These are phyloP conservation scores for Lophius piscatorius DNA, from an alignment of 2,113 vertebrate species.

Conservation along the genomic window DNA sequence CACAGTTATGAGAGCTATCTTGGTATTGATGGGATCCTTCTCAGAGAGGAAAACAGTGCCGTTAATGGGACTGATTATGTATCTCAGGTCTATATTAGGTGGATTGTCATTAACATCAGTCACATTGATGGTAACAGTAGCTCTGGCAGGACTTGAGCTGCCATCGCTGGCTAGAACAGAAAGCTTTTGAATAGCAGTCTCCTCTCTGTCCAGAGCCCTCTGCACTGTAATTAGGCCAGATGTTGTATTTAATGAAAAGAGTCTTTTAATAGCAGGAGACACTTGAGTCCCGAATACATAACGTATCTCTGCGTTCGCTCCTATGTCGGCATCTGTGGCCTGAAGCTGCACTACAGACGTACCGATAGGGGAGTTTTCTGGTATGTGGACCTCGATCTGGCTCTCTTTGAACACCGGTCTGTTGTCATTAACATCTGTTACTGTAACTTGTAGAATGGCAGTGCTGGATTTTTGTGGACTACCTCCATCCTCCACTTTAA, in stretches of 20 bases:
- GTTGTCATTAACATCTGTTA: slow-evolving; percentile 99
- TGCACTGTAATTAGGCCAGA: slow-evolving; percentile 96
- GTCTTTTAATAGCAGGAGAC: slow-evolving; percentile 91
- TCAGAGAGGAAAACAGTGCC: slow-evolving; percentile 98
- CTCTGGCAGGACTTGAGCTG: slow-evolving; percentile 93
- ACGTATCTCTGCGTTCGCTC: slow-evolving; percentile 95
- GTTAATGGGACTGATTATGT: slow-evolving; percentile 98
- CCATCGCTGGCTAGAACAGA: slow-evolving; percentile 97
- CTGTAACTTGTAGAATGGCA: slow-evolving; percentile 97
- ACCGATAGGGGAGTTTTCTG: slow-evolving; percentile 92
- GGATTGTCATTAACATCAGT: slow-evolving; percentile 99
- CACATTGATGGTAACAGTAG: slow-evolving; percentile 95
- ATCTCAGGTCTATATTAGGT: slow-evolving; percentile 98
- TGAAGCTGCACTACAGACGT: slow-evolving; percentile 96
- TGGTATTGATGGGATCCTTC: slow-evolving; percentile 98
- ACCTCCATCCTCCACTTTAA: slow-evolving; percentile 98
- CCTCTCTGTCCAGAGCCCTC: slow-evolving; percentile 94
- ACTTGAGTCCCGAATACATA: slow-evolving; percentile 97
- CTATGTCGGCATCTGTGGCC: slow-evolving; percentile 96
- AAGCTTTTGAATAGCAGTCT: slow-evolving; percentile 96
- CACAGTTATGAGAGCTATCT: slow-evolving; percentile 97
- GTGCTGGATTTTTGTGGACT: slow-evolving; percentile 98
- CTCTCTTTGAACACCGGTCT: slow-evolving; percentile 95
- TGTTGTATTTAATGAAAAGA: slow-evolving; percentile 96
- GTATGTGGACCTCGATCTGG: slow-evolving; percentile 95